phyloP scores from a whole-genome alignment of 2,113 vertebrate genomes.

The Macheiramphus alcinus region DNA sequence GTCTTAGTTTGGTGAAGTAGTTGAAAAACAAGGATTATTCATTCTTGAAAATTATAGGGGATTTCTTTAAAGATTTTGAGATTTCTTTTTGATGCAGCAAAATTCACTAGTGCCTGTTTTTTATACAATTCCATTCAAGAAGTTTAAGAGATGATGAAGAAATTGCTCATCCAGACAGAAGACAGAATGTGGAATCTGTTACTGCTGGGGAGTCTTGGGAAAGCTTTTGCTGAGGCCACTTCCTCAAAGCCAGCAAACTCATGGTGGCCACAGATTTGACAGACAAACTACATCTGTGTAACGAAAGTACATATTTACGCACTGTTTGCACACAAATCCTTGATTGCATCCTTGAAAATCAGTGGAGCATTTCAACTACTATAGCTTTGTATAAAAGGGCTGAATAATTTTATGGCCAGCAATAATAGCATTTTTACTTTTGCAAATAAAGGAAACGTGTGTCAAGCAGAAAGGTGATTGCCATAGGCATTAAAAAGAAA shows the following conservation, averaged over 20 bases:
- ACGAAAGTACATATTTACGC: not conserved
- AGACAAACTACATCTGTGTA: not conserved
- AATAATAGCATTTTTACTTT: slow-evolving; percentile 10
- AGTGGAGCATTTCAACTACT: not conserved
- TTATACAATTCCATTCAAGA: not conserved
- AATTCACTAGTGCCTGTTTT: not conserved
- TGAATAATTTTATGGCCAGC: slow-evolving; percentile 1
- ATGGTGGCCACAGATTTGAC: not conserved
- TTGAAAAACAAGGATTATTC: not conserved
- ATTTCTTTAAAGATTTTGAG: not conserved
- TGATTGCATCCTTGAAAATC: not conserved
- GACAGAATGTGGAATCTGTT: not conserved
- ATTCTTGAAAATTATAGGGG: not conserved
- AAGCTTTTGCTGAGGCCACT: not conserved
- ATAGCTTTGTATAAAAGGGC: not conserved
- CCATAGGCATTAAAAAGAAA: not conserved
- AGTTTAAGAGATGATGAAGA: not conserved
- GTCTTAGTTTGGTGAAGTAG: not conserved
- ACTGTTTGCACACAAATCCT: slow-evolving; percentile 20
- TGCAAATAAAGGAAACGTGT: not conserved
- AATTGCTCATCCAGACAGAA: not conserved
- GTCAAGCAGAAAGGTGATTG: not conserved
- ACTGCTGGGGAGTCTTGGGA: not conserved
- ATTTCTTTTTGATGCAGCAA: not conserved
- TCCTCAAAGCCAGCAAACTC: not conserved